A percentile compares a stretch with the other conserved stretches of the same genome.
Conservation (phyloP, 1,140 invertebrate genomes). For the Cephus cinctus region DNA sequence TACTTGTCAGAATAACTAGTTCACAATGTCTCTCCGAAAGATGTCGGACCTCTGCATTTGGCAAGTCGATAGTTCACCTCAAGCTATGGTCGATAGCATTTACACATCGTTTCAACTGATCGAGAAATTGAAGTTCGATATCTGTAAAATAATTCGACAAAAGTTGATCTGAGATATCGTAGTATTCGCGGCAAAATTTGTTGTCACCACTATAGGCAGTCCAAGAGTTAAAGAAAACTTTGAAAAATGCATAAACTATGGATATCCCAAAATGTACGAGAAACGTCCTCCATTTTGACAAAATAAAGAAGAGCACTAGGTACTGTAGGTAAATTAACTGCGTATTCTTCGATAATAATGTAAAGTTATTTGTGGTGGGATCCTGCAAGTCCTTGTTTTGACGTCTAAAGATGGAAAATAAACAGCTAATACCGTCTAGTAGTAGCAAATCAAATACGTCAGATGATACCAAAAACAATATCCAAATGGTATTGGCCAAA, state of each 20-base stretch:
- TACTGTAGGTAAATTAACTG: constrained; percentile 2
- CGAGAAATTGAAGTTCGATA: constrained; percentile 49
- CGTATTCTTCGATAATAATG: no score
- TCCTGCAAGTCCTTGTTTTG: no score
- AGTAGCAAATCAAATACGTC: constrained; percentile 7
- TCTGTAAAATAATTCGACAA: constrained; percentile 32
- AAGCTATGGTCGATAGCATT: constrained; percentile 31
- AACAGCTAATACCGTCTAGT: constrained; percentile 14
- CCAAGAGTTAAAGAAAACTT: no score
- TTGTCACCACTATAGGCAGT: constrained; percentile 9
- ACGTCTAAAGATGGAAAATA: constrained; percentile 21
- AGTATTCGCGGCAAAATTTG: constrained; percentile 36
- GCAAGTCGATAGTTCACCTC: constrained; percentile 23
- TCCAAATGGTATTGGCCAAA: constrained; percentile 47
- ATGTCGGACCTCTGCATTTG: no score
- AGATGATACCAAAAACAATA: constrained; percentile 30
- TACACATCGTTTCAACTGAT: constrained; percentile 32
- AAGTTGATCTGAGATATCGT: constrained; percentile 29
- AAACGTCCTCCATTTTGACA: constrained; percentile 28
- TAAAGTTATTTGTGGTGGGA: no score
- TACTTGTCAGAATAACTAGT: no score
- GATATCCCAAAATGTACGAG: not conserved
- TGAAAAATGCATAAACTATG: no score
- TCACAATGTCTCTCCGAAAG: no score
- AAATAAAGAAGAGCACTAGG: constrained; percentile 11